Conservation (phyloP, 2,888 invertebrate species). For the Mythimna ferrago region DNA sequence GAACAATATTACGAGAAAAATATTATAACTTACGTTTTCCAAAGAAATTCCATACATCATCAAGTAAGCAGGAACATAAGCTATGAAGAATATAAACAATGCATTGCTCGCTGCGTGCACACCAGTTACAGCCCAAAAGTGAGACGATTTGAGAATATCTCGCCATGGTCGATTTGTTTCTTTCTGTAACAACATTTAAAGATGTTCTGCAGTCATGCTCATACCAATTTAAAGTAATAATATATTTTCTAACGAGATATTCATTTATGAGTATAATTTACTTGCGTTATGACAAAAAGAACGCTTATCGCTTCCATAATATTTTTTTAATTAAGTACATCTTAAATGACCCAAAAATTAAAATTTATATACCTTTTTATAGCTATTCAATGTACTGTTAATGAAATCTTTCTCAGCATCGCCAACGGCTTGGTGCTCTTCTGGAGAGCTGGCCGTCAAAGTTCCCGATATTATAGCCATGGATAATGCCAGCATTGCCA, state of each 20-base stretch:
- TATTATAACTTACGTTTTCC: slow-evolving; percentile 72
- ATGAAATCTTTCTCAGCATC: slow-evolving; percentile 83
- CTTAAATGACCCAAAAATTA: not conserved
- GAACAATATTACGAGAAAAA: not conserved
- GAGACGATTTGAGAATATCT: slow-evolving; percentile 71
- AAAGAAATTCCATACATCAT: slow-evolving; percentile 68
- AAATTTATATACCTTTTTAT: slow-evolving; percentile 65
- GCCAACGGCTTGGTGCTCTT: slow-evolving; percentile 79
- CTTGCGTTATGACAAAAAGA: too few species aligned
- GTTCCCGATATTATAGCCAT: slow-evolving; percentile 77
- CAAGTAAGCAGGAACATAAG: slow-evolving; percentile 76
- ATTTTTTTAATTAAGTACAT: too few species aligned
- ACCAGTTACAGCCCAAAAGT: slow-evolving; percentile 78
- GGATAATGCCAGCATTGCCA: slow-evolving; percentile 79
- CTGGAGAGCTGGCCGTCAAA: slow-evolving; percentile 80
- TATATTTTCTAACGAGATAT: too few species aligned
- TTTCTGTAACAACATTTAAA: slow-evolving; percentile 71
- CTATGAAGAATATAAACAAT: slow-evolving; percentile 79
- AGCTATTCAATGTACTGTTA: slow-evolving; percentile 72
- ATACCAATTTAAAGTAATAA: too few species aligned
- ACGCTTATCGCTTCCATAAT: too few species aligned
- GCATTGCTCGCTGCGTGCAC: slow-evolving; percentile 79
- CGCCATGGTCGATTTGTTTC: slow-evolving; percentile 76
- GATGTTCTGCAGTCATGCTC: too few species aligned
- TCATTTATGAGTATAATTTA: too few species aligned